Base-by-base conservation (phyloP, 2,797 vertebrate species). In the Brotula barbata region DNA sequence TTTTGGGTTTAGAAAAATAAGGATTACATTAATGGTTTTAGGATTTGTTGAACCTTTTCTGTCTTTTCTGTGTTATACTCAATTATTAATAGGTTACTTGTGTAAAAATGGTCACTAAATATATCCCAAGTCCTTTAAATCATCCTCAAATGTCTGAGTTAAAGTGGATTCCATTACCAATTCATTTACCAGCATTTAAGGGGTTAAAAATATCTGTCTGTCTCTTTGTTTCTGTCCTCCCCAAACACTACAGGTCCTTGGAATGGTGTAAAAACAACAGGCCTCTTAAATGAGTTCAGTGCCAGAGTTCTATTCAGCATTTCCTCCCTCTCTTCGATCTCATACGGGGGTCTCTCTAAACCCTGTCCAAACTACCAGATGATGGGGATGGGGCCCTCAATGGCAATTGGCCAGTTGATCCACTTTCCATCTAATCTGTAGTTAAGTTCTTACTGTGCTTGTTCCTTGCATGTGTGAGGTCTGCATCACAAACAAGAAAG, bases 401-500 rank as follows among this genome's bases (percentile, higher is more conserved):
- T 73, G 80, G 82, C 68, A 50, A 1, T 0, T 1, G n/a, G 50
- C 80, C 88, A 88, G 68, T 17, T 83, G 78, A 89, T 82, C 82
- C 80, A 82, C 56, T 88, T 89, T 89, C 57, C 17, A 22, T 68
- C 42, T 33, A 43, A 61, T 46, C 40, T 50, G 53, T 54, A 43
- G 40, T 68, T 64, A 28, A 28, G 28, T 14, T 48, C 22, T 22
- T 33, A 6, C 11, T 33, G 33, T 43, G 31, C 5, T 3, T 13
- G 12, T 12, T 52, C 5, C n/a, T 55, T 17, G 34, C 16, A 15
- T 10, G n/a, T 25, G 49, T 11, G 45, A 61, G 45, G 40, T 65
- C 39, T 37, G 58, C 48, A 25, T 42, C 64, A 51, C 63, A 53
- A 36, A 64, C 36, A 52, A 66, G 58, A 33, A 37, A 3, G n/a